Percentiles rank a stretch among this genome's conserved stretches.
These are phyloP conservation scores for Hycleus cichorii DNA, from an alignment of 1,140 invertebrate genomes.

Conservation along the genomic window DNA sequence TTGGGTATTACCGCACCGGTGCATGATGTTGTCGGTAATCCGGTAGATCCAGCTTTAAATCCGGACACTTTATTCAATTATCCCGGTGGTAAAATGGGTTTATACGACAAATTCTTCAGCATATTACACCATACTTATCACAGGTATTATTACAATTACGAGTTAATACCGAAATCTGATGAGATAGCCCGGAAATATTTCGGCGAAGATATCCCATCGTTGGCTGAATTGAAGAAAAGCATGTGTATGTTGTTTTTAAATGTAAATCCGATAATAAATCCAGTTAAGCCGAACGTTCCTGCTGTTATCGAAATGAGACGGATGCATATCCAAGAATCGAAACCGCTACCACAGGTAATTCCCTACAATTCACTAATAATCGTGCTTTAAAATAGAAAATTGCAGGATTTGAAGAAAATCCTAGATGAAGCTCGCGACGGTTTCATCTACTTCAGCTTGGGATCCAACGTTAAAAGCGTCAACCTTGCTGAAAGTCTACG, in stretches of 20 bases:
- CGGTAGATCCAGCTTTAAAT: constrained; percentile 41
- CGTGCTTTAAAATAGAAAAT: neutral
- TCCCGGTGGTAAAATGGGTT: constrained; percentile 28
- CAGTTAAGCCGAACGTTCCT: constrained; percentile 42
- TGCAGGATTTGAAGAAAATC: constrained; percentile 34
- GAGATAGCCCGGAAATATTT: constrained; percentile 38
- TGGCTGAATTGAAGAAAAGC: constrained; percentile 44
- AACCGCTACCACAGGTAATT: constrained; percentile 32
- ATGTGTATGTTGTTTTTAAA: constrained; percentile 47
- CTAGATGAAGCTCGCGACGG: constrained; percentile 39
- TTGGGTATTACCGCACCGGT: constrained; percentile 1
- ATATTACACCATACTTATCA: constrained; percentile 19
- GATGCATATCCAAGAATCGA: constrained; percentile 41
- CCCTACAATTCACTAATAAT: no score
- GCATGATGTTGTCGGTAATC: constrained; percentile 36
- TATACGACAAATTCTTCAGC: constrained; percentile 37
- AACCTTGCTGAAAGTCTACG: constrained; percentile 37
- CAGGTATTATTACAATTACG: constrained; percentile 25
- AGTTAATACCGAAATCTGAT: constrained; percentile 28
- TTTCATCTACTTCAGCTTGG: constrained; percentile 48
- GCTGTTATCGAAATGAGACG: constrained; percentile 43
- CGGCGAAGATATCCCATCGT: constrained; percentile 38
- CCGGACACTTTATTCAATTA: constrained; percentile 33
- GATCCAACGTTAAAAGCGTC: constrained; percentile 42
- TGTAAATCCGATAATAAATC: constrained; percentile 41